Percentiles rank a stretch among this genome's conserved stretches.
Conservation (phyloP, 2,113 vertebrate species). For the Equus przewalskii region DNA sequence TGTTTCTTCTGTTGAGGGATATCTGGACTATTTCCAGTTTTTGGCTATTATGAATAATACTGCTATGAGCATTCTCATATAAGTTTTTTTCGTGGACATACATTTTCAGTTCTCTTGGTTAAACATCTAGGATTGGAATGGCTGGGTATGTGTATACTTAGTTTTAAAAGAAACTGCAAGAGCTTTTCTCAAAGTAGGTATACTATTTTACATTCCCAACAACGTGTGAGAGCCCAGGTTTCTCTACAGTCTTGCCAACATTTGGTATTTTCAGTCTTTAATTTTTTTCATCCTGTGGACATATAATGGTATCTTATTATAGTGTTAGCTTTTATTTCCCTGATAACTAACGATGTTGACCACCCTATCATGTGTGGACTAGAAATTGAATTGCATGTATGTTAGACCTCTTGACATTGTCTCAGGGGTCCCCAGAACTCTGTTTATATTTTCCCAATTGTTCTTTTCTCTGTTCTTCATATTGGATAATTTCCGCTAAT, state of each 20-base stretch:
- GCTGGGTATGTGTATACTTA: not conserved
- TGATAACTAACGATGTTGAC: not conserved
- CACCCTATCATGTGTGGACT: not conserved
- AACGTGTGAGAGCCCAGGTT: not conserved
- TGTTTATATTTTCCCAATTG: not conserved
- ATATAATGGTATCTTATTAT: not conserved
- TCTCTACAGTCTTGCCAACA: not conserved
- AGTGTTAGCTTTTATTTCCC: not conserved
- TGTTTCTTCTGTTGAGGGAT: not conserved
- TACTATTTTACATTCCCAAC: not conserved
- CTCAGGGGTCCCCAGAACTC: not conserved
- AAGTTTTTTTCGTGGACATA: not conserved
- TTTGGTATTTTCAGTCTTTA: not conserved
- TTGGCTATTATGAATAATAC: not conserved
- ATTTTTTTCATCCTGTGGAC: not conserved
- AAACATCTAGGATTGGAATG: not conserved
- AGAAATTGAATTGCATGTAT: not conserved
- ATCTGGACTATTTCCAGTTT: not conserved
- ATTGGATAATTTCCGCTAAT: not conserved
- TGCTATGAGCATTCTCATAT: not conserved
- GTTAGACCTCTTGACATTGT: not conserved
- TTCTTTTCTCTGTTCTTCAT: not conserved
- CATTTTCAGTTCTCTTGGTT: not conserved
- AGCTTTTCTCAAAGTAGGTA: not conserved
- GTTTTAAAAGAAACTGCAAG: not conserved